Percentiles rank a stretch among this genome's conserved stretches.
Conservation (phyloP, 30 jellyfish, hydroid and myxozoan genomes). For the Turritopsis dohrnii region DNA sequence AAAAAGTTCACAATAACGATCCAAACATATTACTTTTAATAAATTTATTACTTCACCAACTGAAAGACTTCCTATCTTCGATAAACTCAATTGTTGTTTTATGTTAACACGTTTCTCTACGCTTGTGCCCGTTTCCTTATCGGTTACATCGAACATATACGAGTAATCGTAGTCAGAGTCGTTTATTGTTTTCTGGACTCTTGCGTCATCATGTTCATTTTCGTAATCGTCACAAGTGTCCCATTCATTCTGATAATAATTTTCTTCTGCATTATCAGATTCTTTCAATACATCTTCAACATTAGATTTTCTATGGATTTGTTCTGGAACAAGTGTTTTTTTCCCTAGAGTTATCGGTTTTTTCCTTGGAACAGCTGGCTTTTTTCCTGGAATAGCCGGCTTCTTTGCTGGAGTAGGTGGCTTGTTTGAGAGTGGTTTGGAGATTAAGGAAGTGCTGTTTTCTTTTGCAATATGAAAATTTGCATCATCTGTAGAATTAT, state of each 20-base stretch:
- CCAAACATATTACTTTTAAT: conserved; percentile 28
- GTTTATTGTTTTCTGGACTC: not conserved
- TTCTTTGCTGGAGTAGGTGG: too few species aligned
- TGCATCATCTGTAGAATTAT: not conserved
- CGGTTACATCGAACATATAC: not conserved
- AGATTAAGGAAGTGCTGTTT: too few species aligned
- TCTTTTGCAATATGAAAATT: too few species aligned
- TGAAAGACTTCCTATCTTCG: conserved; percentile 25
- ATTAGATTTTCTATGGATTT: not conserved
- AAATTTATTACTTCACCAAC: conserved; percentile 41
- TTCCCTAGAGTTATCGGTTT: too few species aligned
- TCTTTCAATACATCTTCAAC: not conserved
- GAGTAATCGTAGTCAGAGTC: not conserved
- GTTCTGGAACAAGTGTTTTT: not conserved
- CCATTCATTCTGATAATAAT: not conserved
- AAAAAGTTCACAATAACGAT: conserved; percentile 26
- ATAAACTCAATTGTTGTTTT: conserved; percentile 25
- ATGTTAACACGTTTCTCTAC: not conserved
- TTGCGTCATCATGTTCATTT: not conserved
- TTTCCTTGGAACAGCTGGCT: too few species aligned
- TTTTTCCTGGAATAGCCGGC: too few species aligned
- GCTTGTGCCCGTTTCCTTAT: not conserved
- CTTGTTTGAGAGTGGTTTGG: too few species aligned
- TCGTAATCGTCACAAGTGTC: not conserved
- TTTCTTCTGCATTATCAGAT: not conserved